A percentile compares a stretch with the other conserved stretches of the same genome.
Evolutionary conservation across 2,888 invertebrate genomes (phyloP).

Genomic region (Eilema sororculum): DNA sequence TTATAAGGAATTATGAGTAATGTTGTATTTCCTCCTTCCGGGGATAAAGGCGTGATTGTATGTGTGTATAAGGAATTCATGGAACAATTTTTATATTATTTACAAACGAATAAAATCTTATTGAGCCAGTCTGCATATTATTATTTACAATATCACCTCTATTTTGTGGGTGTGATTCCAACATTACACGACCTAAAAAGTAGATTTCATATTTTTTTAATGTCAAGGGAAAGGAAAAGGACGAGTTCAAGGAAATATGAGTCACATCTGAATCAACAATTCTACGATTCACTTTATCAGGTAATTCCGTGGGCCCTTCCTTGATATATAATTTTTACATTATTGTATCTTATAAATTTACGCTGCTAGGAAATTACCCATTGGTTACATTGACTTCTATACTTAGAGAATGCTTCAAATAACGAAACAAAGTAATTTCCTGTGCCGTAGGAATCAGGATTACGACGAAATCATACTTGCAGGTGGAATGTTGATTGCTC

Average conservation of each 20-base stretch:
- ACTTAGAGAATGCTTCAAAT: neutral
- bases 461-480: neutral
- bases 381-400: neutral
- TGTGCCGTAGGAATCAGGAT: neutral
- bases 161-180: slow-evolving; percentile 33
- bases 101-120: neutral
- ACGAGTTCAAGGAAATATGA: slow-evolving; percentile 36
- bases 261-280: slow-evolving; percentile 39
- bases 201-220: slow-evolving; percentile 27
- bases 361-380: slow-evolving; percentile 19
- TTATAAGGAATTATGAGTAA: too few species aligned
- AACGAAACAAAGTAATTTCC: neutral
- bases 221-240: slow-evolving; percentile 42
- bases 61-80: too few species aligned
- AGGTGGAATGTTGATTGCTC: neutral
- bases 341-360: slow-evolving; percentile 19
- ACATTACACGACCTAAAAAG: slow-evolving; percentile 41
- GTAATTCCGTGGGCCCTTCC: slow-evolving; percentile 37
- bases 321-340: slow-evolving; percentile 26
- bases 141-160: slow-evolving; percentile 30
- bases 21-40: too few species aligned
- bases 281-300: slow-evolving; percentile 25
- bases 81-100: neutral
- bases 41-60: too few species aligned
- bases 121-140: slow-evolving; percentile 21